A percentile compares a stretch with the other conserved stretches of the same genome.
Evolutionary conservation across 2,888 invertebrate species (phyloP).

Genomic region (Eulithis testata): DNA sequence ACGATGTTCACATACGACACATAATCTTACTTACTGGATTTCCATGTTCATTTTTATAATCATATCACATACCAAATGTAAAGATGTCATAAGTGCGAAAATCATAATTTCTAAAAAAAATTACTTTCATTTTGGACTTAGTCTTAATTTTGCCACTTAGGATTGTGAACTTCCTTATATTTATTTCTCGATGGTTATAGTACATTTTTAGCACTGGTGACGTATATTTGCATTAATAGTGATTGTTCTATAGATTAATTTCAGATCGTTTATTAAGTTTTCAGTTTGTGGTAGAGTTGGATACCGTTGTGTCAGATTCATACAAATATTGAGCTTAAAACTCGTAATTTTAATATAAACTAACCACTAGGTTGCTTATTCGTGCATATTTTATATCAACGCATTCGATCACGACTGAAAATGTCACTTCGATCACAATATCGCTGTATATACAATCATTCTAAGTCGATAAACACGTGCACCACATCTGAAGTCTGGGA

Average conservation of each 20-base stretch:
- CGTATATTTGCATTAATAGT: slow-evolving; percentile 21
- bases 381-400: slow-evolving; percentile 8
- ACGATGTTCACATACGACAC: too few relatives aligned
- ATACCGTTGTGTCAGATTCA: not conserved
- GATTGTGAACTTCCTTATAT: not conserved
- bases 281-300: not conserved
- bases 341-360: not conserved
- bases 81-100: slow-evolving; percentile 26
- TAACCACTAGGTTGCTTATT: slow-evolving; percentile 16
- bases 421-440: slow-evolving; percentile 39
- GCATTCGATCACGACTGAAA: slow-evolving; percentile 27
- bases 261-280: not conserved
- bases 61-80: slow-evolving; percentile 8
- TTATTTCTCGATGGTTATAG: not conserved
- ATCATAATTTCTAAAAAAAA: not conserved
- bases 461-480: slow-evolving; percentile 50
- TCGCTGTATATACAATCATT: slow-evolving; percentile 43
- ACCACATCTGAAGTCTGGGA: slow-evolving; percentile 53
- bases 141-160: slow-evolving; percentile 11
- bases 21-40: not conserved
- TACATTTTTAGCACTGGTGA: slow-evolving; percentile 18
- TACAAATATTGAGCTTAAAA: not conserved
- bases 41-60: not conserved
- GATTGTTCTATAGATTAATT: slow-evolving; percentile 3
- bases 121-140: not conserved